A percentile compares a stretch with the other conserved stretches of the same genome.
phyloP scores from a whole-genome alignment of 2,888 invertebrate species.

The Trissolcus brochymenae region DNA sequence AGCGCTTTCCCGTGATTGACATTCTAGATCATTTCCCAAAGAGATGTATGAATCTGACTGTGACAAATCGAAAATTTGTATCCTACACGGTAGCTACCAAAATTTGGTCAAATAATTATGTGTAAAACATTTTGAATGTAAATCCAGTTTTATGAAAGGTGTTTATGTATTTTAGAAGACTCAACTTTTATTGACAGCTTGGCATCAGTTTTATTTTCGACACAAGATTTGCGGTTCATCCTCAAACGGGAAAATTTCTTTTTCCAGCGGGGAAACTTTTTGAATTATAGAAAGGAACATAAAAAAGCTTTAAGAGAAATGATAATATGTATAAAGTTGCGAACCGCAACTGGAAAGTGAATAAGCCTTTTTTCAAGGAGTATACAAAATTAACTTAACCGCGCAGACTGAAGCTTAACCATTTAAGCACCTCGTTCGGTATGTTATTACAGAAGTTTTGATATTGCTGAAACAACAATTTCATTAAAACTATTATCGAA shows the following conservation, averaged over 20 bases:
- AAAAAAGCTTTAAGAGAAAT: too few species aligned
- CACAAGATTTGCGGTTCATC: too few species aligned
- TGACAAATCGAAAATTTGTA: conserved; percentile 47
- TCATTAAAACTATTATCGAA: conserved; percentile 44
- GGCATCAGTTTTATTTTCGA: too few species aligned
- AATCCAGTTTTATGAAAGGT: too few species aligned
- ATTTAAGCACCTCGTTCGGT: conserved; percentile 34
- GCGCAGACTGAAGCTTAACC: conserved; percentile 37
- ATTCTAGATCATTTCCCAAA: conserved; percentile 35
- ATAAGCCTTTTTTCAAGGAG: conserved; percentile 34
- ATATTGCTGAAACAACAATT: conserved; percentile 31
- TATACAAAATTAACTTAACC: conserved; percentile 45
- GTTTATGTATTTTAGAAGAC: too few species aligned
- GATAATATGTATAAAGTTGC: background rate
- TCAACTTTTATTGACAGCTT: too few species aligned
- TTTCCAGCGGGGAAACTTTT: too few species aligned
- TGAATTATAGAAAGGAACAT: too few species aligned
- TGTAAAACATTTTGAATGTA: background rate
- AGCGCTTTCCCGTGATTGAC: conserved; percentile 35
- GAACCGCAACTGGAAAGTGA: conserved; percentile 5
- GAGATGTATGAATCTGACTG: conserved; percentile 6
- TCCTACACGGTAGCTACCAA: conserved; percentile 1
- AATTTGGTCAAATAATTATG: conserved; percentile 23
- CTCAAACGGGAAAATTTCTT: too few species aligned
- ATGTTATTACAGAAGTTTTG: conserved; percentile 33